phyloP scores from a whole-genome alignment of 2,113 vertebrate genomes.

The Datnioides undecimradiatus region DNA sequence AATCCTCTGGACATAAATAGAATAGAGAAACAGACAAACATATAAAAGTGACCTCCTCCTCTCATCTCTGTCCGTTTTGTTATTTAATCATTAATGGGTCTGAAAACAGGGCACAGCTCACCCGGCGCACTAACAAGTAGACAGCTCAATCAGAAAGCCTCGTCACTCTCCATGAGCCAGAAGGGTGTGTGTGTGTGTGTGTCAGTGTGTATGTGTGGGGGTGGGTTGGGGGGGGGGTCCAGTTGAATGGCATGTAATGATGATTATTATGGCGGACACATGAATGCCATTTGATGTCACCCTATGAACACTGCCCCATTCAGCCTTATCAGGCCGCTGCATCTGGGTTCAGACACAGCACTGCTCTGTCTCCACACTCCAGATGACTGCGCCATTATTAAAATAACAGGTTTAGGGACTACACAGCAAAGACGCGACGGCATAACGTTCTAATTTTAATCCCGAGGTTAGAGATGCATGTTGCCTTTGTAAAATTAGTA shows the following conservation, averaged over 20 bases:
- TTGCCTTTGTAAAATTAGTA: slow-evolving; percentile 19
- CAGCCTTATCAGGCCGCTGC: slow-evolving; percentile 8
- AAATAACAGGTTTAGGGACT: slow-evolving; percentile 26
- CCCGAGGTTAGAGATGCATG: neutral
- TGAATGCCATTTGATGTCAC: slow-evolving; percentile 50
- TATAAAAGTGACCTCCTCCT: neutral
- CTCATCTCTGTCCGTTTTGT: neutral
- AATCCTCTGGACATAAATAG: neutral
- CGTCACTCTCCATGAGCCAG: slow-evolving; percentile 2
- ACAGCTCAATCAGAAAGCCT: slow-evolving; percentile 41
- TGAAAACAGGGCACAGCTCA: neutral
- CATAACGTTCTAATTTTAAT: slow-evolving; percentile 19
- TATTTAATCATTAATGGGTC: slow-evolving; percentile 3
- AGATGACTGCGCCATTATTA: slow-evolving; percentile 26
- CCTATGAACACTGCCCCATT: slow-evolving; percentile 32
- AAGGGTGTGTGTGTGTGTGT: no score
- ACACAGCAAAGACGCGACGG: slow-evolving; percentile 6
- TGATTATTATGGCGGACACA: slow-evolving; percentile 56
- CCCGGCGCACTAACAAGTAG: slow-evolving; percentile 13
- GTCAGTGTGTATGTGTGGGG: no score
- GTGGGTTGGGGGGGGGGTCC: slow-evolving; percentile 4
- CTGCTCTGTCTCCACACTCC: slow-evolving; percentile 10
- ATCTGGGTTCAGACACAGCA: slow-evolving; percentile 2
- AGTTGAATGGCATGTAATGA: slow-evolving; percentile 45
- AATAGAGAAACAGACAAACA: no score